phyloP scores from a whole-genome alignment of 2,888 invertebrate genomes.

The Drosophila affinis region DNA sequence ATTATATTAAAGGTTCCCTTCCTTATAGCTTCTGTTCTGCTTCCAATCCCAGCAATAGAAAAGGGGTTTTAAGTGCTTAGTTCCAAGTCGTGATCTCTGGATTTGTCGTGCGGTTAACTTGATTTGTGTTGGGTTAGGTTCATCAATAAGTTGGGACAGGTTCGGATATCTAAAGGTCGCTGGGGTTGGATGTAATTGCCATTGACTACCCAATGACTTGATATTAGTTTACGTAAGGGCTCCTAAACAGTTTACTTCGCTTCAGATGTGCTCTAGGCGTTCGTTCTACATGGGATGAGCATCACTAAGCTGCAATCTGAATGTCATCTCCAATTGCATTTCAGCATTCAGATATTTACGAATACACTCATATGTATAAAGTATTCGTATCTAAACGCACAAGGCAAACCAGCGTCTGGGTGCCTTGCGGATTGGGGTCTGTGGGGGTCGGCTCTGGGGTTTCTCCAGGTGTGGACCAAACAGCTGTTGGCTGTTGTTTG shows the following conservation, averaged over 20 bases:
- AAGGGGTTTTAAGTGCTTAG: background rate
- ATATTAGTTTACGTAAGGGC: background rate
- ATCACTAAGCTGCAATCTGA: constrained; percentile 13
- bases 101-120: background rate
- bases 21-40: background rate
- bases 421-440: background rate
- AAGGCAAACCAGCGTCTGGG: constrained; percentile 27
- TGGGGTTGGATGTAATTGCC: background rate
- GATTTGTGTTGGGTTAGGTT: background rate
- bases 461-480: constrained; percentile 24
- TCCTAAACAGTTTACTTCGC: background rate
- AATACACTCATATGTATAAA: constrained; percentile 29
- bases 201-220: background rate
- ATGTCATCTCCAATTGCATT: constrained; percentile 36
- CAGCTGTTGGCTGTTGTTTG: constrained; percentile 67
- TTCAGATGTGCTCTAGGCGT: background rate
- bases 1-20: background rate
- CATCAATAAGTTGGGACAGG: background rate
- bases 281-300: background rate
- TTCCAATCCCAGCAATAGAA: background rate
- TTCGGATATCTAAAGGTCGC: background rate
- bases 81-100: background rate
- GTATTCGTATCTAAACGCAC: constrained; percentile 28
- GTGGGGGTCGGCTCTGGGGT: constrained; percentile 29
- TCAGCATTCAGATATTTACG: constrained; percentile 22